Base-by-base conservation (phyloP, 2,888 invertebrate species). In the Electrophaes corylata region DNA sequence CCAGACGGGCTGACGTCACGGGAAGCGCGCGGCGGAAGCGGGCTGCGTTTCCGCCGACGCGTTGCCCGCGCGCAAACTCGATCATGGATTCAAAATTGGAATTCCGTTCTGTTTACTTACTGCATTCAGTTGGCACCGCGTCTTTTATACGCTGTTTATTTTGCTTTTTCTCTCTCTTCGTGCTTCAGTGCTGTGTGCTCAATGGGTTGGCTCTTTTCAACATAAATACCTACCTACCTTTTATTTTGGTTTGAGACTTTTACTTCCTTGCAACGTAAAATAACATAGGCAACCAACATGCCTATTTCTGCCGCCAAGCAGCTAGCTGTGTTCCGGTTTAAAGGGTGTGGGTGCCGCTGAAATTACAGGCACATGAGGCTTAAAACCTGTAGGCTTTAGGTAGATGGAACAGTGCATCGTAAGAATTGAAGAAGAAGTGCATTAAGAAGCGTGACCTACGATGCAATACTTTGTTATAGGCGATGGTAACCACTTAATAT, bases 1-100 rank as follows among this genome's bases (percentile, higher is more conserved):
- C 72, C 74, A 73, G 75, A 69, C 71, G 75, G 67, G 66, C 62
- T 81, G 83, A 82, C 83, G 84, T 81, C 82, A 83, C 76, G 65
- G 84, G 84, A 86, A 82, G 75, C 74, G 70, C 46, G 73, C 74
- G 76, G 76, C 86, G 87, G 86, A 86, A 80, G 79, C 75, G 76
- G 70, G 77, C 80, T 79, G 79, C 67, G 78, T 75, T 83, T 83
- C 84, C 84, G 76, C 71, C 76, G 55, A 45, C 54, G 33, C 68
- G 73, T 71, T 73, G 73, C 73, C 67, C 73, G 69, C 73, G 79
- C 79, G 83, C 81, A 80, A 84, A 86, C 81, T 78, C 75, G 73
- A 79, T 80, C 78, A 74, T 26, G 23, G 67, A 70, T 70, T 68
- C 58, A 65, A 69, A 75, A 78, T 80, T 78, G 74, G 67, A 69